Percentiles rank a stretch among this genome's conserved stretches.
These are phyloP conservation scores for Paramormyrops hopkinsi DNA, from an alignment of 2,797 vertebrate species.

Conservation along the genomic window DNA sequence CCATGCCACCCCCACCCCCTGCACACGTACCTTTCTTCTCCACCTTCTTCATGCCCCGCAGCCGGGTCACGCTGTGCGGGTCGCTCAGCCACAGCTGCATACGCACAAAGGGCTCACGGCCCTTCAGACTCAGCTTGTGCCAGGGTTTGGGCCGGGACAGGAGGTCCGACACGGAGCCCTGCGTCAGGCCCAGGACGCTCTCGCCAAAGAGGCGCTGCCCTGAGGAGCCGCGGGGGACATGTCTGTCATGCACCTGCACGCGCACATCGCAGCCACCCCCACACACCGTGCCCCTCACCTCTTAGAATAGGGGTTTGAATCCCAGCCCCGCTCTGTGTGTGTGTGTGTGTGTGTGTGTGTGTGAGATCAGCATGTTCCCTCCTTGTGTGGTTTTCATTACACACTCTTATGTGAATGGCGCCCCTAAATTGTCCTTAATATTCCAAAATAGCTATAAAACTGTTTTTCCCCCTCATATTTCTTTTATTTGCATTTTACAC, in stretches of 20 bases:
- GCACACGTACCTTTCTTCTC: conserved; percentile 88
- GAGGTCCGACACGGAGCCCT: conserved; percentile 95
- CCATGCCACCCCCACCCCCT: too few species aligned
- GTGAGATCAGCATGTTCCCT: neutral
- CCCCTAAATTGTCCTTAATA: neutral
- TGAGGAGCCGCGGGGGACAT: conserved; percentile 20
- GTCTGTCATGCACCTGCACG: neutral
- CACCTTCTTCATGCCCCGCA: conserved; percentile 95
- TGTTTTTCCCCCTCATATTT: neutral
- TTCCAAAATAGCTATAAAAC: neutral
- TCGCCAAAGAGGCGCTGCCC: conserved; percentile 96
- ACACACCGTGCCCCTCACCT: neutral
- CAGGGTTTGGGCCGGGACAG: conserved; percentile 94
- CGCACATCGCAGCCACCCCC: neutral
- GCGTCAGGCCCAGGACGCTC: conserved; percentile 92
- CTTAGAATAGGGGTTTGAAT: neutral
- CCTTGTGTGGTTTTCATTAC: neutral
- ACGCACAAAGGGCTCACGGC: conserved; percentile 92
- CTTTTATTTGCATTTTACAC: neutral
- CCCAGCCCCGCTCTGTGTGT: neutral
- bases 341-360: neutral
- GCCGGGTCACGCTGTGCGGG: conserved; percentile 89
- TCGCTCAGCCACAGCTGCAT: conserved; percentile 99
- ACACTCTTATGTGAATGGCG: neutral
- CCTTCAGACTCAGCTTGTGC: conserved; percentile 98